Conservation (phyloP, 2,888 invertebrate species). For the Amiota mariae region DNA sequence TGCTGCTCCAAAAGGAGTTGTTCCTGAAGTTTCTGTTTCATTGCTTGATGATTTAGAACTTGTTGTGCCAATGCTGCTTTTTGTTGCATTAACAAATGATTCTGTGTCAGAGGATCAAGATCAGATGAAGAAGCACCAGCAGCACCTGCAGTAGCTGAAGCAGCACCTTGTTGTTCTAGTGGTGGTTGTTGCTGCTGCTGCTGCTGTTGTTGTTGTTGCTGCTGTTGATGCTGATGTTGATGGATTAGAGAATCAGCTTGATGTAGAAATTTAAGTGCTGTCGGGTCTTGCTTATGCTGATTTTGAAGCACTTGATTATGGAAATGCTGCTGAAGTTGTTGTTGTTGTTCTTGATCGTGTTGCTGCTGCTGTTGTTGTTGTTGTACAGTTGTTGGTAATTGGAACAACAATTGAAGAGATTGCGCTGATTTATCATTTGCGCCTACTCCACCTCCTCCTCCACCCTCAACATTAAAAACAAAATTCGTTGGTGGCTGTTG, state of each 20-base stretch:
- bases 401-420: slow-evolving; percentile 72
- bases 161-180: too few relatives aligned
- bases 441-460: slow-evolving; percentile 41
- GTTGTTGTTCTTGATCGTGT: slow-evolving; percentile 55
- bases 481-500: slow-evolving; percentile 70
- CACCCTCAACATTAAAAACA: slow-evolving; percentile 71
- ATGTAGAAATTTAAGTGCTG: slow-evolving; percentile 56
- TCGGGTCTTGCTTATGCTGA: slow-evolving; percentile 58
- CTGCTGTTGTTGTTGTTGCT: slow-evolving; percentile 42
- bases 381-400: slow-evolving; percentile 68
- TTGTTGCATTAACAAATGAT: slow-evolving; percentile 67
- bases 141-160: slow-evolving; percentile 8
- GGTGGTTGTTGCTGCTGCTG: slow-evolving; percentile 50
- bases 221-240: slow-evolving; percentile 54
- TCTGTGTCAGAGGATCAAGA: slow-evolving; percentile 70
- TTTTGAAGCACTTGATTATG: slow-evolving; percentile 56
- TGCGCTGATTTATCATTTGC: slow-evolving; percentile 71
- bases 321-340: slow-evolving; percentile 57
- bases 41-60: slow-evolving; percentile 61
- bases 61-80: slow-evolving; percentile 63
- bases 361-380: slow-evolving; percentile 57
- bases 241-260: slow-evolving; percentile 53
- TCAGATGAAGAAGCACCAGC: slow-evolving; percentile 34
- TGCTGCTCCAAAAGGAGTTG: slow-evolving; percentile 60
- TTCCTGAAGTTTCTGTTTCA: slow-evolving; percentile 68